Percentiles rank a stretch among this genome's conserved stretches.
These are phyloP conservation scores for Beroe ovata DNA, from an alignment of 37 sponge, comb jelly and placozoan species.

Conservation along the genomic window DNA sequence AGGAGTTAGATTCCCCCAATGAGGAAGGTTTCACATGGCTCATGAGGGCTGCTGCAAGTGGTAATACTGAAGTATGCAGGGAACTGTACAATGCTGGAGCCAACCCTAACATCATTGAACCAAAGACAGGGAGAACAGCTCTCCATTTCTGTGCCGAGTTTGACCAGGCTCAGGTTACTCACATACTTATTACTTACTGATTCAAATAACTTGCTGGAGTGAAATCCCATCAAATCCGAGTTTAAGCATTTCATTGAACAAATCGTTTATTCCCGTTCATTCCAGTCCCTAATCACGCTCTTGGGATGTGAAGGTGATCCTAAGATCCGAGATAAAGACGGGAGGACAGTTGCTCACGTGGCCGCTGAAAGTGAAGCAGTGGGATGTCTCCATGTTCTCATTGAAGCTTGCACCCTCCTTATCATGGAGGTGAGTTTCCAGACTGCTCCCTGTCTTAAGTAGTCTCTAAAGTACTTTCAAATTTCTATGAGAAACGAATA, in stretches of 20 bases:
- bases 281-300: constrained; percentile 40
- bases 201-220: no score
- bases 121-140: constrained; percentile 41
- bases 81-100: constrained; percentile 59
- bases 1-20: constrained; percentile 31
- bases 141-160: constrained; percentile 54
- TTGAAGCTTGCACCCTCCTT: constrained; percentile 37
- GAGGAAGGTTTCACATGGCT: constrained; percentile 60
- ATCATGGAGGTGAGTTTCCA: constrained; percentile 16
- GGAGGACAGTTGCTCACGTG: constrained; percentile 57
- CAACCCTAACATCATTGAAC: constrained; percentile 62
- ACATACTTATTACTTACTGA: neutral
- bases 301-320: constrained; percentile 64
- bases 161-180: constrained; percentile 29
- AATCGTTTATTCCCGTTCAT: no score
- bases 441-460: neutral
- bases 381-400: constrained; percentile 46
- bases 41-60: constrained; percentile 42
- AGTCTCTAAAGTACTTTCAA: no score
- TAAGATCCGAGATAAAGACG: constrained; percentile 54
- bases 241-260: no score
- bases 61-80: constrained; percentile 25
- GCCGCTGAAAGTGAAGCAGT: constrained; percentile 41
- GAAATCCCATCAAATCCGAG: no score
- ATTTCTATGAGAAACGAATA: no score